Evolutionary conservation across 2,113 vertebrate species (phyloP), one percentile per base, ranked within the genome.

Genomic region (Bufo bufo): DNA sequence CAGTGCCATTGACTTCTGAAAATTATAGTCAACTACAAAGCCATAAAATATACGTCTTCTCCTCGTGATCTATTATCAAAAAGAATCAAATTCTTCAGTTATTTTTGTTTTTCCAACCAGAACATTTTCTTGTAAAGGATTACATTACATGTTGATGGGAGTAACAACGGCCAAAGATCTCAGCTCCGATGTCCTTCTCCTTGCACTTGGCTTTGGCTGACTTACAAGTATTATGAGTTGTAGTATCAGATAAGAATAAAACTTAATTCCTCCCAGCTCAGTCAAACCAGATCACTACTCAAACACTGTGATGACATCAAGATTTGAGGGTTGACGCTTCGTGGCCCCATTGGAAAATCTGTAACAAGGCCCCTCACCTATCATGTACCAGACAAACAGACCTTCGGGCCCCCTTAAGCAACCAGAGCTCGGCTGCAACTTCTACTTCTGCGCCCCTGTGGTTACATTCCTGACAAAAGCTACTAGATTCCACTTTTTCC

Each of bases 81-180:
- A 20, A 63, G 17, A 63, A 63, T 66, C n/a, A n/a, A 3, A 66
- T n/a, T 66, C 63, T 66, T 66, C 20, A 10, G 7, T 66, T 7
- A 66, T 14, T 66, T 10, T 2, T 43, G 1, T 14, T 14, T 71
- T 71, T 33, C 10, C 69, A 14, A 43, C n/a, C 20, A 66, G 9
- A n/a, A 66, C 12, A 43, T 43, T 71, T 74, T 47, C 71, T 74
- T 17, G 71, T 47, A 74, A 47, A 43, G 33, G 13, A 47, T 50
- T 50, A 50, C 4, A 47, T 47, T 4, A 47, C 71, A 47, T 47
- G 45, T 50, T 75, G 9, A 75, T 75, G 47, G 72, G 10, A 50
- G 45, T 19, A 75, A 20, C 47, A 50, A 50, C 45, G 72, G 72
- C 72, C 72, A 75, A 20, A 75, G 72, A 75, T 75, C 72, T 75